Percentiles rank a stretch among this genome's conserved stretches.
These are phyloP conservation scores for Drosophila aldrichi DNA, from an alignment of 2,888 invertebrate species.

Conservation along the genomic window DNA sequence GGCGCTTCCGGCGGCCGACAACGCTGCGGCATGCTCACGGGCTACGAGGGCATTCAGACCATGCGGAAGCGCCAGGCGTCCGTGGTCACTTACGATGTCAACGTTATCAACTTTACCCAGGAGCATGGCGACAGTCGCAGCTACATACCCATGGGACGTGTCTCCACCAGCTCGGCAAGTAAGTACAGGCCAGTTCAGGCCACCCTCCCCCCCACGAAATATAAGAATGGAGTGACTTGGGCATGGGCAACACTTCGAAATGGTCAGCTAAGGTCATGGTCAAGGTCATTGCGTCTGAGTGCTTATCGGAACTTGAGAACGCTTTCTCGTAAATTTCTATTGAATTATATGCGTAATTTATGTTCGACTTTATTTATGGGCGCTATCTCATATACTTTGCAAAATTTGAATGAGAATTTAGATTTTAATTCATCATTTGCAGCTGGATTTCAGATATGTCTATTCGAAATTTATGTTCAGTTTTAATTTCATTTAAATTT, in stretches of 20 bases:
- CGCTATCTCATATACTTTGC: not conserved
- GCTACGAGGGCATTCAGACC: constrained; percentile 82
- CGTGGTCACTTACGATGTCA: constrained; percentile 85
- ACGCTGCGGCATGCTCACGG: constrained; percentile 77
- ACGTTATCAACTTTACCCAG: constrained; percentile 85
- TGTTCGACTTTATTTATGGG: not conserved
- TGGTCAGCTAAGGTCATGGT: constrained; percentile 41
- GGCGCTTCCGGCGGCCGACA: constrained; percentile 68
- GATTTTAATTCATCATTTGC: no score
- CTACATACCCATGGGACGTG: constrained; percentile 85
- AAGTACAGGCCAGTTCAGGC: constrained; percentile 60
- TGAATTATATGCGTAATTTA: constrained; percentile 9
- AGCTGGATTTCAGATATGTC: no score
- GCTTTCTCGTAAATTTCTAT: constrained; percentile 8
- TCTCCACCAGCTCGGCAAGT: constrained; percentile 85
- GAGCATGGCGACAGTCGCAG: constrained; percentile 84
- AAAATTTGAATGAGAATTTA: no score
- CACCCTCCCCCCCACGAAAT: not conserved
- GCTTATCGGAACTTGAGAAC: not conserved
- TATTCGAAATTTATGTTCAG: no score
- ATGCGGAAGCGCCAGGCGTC: constrained; percentile 85
- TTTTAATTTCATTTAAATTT: no score
- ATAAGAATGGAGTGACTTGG: not conserved
- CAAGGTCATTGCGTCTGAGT: constrained; percentile 18
- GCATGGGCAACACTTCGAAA: constrained; percentile 16